Evolutionary conservation across 2,888 invertebrate genomes (phyloP), one percentile per base, ranked within the genome.

Genomic region (Scaptomyza cyrtandrae): DNA sequence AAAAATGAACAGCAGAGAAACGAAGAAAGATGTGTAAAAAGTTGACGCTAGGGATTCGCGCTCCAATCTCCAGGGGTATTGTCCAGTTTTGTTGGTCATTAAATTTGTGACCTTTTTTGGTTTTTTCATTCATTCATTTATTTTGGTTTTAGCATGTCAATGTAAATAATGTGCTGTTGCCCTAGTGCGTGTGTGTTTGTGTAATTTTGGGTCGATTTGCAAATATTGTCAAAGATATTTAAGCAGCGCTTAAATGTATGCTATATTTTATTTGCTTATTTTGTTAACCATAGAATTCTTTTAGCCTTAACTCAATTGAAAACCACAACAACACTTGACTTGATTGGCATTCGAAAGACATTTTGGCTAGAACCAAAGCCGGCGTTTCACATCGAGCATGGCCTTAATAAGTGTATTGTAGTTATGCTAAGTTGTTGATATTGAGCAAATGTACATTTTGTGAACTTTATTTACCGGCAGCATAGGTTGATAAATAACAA

Each of bases 101-200:
- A 86, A 77, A 85, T 77, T 78, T 71, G 54, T 74, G 54, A 46
- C 69, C 54, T 62, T 72, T 55, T 60, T 61, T n/a, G n/a, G n/a
- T 35, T 13, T 56, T 3, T 31, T 14, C 10, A 16, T 27, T 13
- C 27, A n/a, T 14, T 46, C 39, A 14, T 46, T 37, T 11, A 16
- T 44, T 31, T 49, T 49, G 29, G 7, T 31, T 57, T 58, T 16
- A 13, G 16, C 29, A 69, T 61, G 73, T 81, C 67, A 52, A 84
- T 84, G 74, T 85, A 74, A 85, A 85, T 87, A 83, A 83, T 83
- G 88, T 82, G 87, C 65, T 59, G 45, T 50, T 49, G 59, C 33
- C 29, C 37, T 14, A 35, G 19, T 54, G 27, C 41, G 13, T 11
- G 10, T 39, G 16, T 27, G 39, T 33, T 7, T 43, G 61, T 41